phyloP scores from a whole-genome alignment of 2,888 invertebrate genomes.

The Eudasyphora cyanicolor region DNA sequence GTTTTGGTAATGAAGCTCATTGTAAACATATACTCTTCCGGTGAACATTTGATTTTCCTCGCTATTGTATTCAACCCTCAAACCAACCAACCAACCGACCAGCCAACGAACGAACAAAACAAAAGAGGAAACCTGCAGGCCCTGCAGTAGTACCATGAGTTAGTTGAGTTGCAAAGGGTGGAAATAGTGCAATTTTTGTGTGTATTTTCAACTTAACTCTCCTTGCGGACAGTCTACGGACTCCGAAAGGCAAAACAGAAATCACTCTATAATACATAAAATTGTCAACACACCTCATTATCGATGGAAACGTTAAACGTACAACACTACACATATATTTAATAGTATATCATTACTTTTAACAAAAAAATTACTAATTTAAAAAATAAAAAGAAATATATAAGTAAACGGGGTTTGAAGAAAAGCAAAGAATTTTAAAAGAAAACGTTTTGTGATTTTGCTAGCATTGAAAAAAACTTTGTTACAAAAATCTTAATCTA shows the following conservation, averaged over 20 bases:
- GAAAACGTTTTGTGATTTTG: conserved; percentile 1
- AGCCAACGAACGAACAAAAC: no score
- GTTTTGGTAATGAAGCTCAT: not conserved
- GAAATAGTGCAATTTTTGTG: conserved; percentile 44
- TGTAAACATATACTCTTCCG: conserved; percentile 40
- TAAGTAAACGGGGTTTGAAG: conserved; percentile 5
- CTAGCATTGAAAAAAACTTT: conserved; percentile 1
- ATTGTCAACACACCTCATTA: conserved; percentile 63
- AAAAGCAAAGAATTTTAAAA: not conserved
- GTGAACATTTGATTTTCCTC: conserved; percentile 20
- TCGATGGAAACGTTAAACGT: conserved; percentile 45
- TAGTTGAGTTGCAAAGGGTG: conserved; percentile 43
- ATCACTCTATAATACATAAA: conserved; percentile 61
- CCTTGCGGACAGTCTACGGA: conserved; percentile 1
- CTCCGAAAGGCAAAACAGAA: conserved; percentile 9
- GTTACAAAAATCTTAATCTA: not conserved
- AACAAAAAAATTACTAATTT: conserved; percentile 3
- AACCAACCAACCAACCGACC: conserved; percentile 14
- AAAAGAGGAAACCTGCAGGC: conserved; percentile 23
- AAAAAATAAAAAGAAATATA: not conserved
- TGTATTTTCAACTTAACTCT: conserved; percentile 27
- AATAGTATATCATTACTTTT: conserved; percentile 26
- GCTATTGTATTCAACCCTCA: not conserved
- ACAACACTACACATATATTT: conserved; percentile 35
- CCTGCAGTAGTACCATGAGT: not conserved